phyloP scores from a whole-genome alignment of 2,113 vertebrate genomes.

The Cacatua alba region DNA sequence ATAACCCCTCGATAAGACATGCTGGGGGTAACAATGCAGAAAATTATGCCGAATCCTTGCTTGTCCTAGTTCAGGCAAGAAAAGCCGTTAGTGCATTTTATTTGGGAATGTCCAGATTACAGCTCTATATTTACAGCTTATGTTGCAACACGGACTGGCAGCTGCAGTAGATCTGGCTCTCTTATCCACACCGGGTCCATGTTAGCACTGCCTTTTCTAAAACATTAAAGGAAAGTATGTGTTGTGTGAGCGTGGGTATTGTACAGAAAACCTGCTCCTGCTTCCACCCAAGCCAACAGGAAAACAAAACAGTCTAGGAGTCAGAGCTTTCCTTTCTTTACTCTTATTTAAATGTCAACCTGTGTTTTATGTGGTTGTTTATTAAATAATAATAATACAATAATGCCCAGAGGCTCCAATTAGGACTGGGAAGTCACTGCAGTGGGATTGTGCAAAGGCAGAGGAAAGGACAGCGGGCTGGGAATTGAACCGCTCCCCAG shows the following conservation, averaged over 20 bases:
- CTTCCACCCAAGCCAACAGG: background rate
- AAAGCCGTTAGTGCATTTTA: background rate
- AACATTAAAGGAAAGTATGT: background rate
- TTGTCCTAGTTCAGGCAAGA: background rate
- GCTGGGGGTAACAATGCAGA: background rate
- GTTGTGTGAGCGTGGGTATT: background rate
- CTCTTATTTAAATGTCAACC: conserved; percentile 47
- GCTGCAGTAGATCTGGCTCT: background rate
- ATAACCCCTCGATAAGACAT: background rate
- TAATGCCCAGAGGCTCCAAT: conserved; percentile 53
- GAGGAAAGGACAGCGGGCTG: background rate
- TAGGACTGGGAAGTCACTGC: conserved; percentile 40
- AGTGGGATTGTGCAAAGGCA: background rate
- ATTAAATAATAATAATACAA: conserved; percentile 58
- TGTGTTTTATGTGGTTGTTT: conserved; percentile 51
- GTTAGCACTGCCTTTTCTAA: background rate
- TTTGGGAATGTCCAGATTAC: background rate
- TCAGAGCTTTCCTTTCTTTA: conserved; percentile 43
- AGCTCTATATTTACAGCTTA: background rate
- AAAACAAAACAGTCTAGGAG: conserved; percentile 11
- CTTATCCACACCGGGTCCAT: background rate
- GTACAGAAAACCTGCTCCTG: background rate
- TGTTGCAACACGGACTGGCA: background rate
- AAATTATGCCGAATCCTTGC: background rate
- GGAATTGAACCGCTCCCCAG: conserved; percentile 2